A percentile compares a stretch with the other conserved stretches of the same genome.
phyloP scores from a whole-genome alignment of 2,888 invertebrate species.

The Phyllotreta striolata region DNA sequence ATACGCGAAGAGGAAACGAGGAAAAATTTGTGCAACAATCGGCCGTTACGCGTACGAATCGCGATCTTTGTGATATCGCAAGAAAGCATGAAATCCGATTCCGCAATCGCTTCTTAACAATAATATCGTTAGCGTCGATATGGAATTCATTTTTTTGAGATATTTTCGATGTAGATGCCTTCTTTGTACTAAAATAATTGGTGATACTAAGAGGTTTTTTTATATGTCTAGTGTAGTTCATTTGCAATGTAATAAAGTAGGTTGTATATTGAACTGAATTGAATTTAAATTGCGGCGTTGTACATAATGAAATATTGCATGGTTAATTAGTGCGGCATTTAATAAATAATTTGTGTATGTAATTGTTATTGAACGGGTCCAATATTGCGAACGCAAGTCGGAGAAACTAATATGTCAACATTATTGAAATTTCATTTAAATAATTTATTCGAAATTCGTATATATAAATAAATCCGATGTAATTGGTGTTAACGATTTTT shows the following conservation, averaged over 20 bases:
- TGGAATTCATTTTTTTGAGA: slow-evolving; percentile 22
- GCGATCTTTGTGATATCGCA: slow-evolving; percentile 30
- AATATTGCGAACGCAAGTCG: slow-evolving; percentile 32
- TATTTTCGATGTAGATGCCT: slow-evolving; percentile 6
- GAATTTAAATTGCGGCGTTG: not conserved
- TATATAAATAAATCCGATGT: slow-evolving; percentile 27
- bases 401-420: slow-evolving; percentile 32
- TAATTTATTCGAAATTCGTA: slow-evolving; percentile 30
- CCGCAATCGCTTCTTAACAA: slow-evolving; percentile 25
- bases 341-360: slow-evolving; percentile 12
- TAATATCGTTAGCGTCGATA: slow-evolving; percentile 25
- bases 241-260: too few relatives aligned
- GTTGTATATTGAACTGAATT: not conserved
- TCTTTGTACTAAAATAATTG: too few relatives aligned
- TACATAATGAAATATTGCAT: slow-evolving; percentile 9
- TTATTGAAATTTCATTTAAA: slow-evolving; percentile 25
- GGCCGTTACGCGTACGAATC: slow-evolving; percentile 12
- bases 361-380: slow-evolving; percentile 25
- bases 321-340: not conserved
- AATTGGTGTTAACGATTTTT: slow-evolving; percentile 35
- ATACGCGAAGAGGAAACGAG: slow-evolving; percentile 4
- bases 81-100: slow-evolving; percentile 30
- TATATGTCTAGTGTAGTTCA: too few relatives aligned
- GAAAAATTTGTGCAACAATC: slow-evolving; percentile 21
- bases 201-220: too few relatives aligned